Conservation (phyloP, 2,888 invertebrate genomes). For the Sphinx pinastri region DNA sequence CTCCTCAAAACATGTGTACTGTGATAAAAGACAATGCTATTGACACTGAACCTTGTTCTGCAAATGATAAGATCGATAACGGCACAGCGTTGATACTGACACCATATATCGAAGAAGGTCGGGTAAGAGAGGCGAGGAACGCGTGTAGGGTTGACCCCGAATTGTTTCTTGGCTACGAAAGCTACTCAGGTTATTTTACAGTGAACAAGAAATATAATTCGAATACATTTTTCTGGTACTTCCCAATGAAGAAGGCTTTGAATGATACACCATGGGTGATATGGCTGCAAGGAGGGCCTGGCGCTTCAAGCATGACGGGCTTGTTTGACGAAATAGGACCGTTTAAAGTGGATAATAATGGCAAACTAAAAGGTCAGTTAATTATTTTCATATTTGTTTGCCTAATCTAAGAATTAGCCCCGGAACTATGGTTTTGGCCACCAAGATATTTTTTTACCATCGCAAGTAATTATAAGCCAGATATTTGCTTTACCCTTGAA, state of each 20-base stretch:
- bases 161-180: conserved; percentile 68
- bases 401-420: too few relatives aligned
- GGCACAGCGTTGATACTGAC: conserved; percentile 68
- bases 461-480: too few relatives aligned
- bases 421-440: too few relatives aligned
- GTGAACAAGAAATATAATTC: conserved; percentile 89
- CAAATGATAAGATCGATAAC: conserved; percentile 46
- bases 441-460: too few relatives aligned
- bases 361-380: conserved; percentile 52
- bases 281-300: conserved; percentile 97
- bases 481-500: too few relatives aligned
- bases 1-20: conserved; percentile 27
- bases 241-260: conserved; percentile 82
- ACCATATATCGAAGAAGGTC: conserved; percentile 63
- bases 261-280: conserved; percentile 87
- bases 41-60: conserved; percentile 34
- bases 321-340: conserved; percentile 77
- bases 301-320: conserved; percentile 85
- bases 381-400: not conserved
- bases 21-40: conserved; percentile 34
- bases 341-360: conserved; percentile 46
- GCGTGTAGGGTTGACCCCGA: conserved; percentile 57
- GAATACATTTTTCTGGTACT: conserved; percentile 94
- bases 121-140: conserved; percentile 64
- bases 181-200: conserved; percentile 85